Percentiles rank a stretch among this genome's conserved stretches.
phyloP scores from a whole-genome alignment of 2,113 vertebrate species.

The Malurus cyaneus region DNA sequence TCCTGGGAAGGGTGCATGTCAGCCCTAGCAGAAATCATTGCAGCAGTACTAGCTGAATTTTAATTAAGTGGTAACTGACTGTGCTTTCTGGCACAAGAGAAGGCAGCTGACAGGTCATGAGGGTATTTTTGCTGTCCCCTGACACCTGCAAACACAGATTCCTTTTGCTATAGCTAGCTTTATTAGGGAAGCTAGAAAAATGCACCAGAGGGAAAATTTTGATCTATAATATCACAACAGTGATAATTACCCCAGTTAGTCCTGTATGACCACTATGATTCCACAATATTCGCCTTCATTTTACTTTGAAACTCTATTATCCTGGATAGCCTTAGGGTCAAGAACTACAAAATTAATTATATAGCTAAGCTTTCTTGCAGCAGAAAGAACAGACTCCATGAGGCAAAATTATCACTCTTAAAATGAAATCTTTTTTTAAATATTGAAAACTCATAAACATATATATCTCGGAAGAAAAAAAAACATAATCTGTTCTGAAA shows the following conservation, averaged over 20 bases:
- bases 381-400: background rate
- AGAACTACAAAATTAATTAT: background rate
- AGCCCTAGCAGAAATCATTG: background rate
- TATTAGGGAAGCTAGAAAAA: background rate
- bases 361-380: background rate
- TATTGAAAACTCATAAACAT: background rate
- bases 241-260: background rate
- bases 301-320: background rate
- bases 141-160: background rate
- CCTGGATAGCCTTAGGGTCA: background rate
- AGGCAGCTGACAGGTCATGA: background rate
- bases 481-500: background rate
- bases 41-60: background rate
- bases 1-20: background rate
- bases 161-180: background rate
- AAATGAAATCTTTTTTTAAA: background rate
- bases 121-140: background rate
- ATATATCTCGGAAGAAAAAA: background rate
- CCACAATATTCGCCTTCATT: background rate
- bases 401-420: background rate
- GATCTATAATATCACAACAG: background rate
- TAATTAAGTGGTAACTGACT: background rate
- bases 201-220: rapidly evolving
- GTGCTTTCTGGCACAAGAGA: background rate
- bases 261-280: background rate